Evolutionary conservation across 2,797 vertebrate genomes (phyloP).

Genomic region (Siniperca undulata): DNA sequence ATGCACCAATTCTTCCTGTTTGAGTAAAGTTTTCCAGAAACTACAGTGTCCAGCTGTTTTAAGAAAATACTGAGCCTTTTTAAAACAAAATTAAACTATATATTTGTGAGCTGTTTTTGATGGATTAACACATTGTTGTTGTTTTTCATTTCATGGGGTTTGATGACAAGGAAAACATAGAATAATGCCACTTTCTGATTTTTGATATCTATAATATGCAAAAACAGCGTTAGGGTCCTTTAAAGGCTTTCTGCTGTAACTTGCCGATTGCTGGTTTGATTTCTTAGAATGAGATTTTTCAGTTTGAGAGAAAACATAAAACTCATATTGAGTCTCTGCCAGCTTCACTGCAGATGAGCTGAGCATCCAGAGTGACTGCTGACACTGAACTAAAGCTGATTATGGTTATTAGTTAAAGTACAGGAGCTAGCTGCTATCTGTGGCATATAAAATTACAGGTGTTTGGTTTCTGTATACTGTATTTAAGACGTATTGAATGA

Average conservation of each 20-base stretch:
- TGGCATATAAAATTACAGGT: constrained; percentile 53
- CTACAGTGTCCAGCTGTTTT: not conserved
- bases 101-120: not conserved
- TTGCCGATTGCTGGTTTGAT: not conserved
- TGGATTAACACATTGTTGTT: not conserved
- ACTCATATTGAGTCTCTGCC: constrained; percentile 2
- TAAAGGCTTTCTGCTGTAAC: not conserved
- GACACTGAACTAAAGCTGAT: constrained; percentile 55
- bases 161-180: not conserved
- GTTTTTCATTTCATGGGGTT: not conserved
- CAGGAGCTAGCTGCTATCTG: constrained; percentile 52
- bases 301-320: not conserved
- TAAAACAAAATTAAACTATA: not conserved
- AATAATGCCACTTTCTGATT: not conserved
- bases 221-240: not conserved
- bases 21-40: not conserved
- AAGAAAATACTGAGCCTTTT: not conserved
- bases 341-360: constrained; percentile 29
- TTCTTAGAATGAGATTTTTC: not conserved
- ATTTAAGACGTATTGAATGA: constrained; percentile 47
- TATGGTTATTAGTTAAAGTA: constrained; percentile 65
- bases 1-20: not conserved
- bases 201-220: not conserved
- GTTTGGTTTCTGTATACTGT: constrained; percentile 53
- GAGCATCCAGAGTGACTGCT: constrained; percentile 46